Conservation (phyloP, 2,888 invertebrate species). For the Agrotis clavis region DNA sequence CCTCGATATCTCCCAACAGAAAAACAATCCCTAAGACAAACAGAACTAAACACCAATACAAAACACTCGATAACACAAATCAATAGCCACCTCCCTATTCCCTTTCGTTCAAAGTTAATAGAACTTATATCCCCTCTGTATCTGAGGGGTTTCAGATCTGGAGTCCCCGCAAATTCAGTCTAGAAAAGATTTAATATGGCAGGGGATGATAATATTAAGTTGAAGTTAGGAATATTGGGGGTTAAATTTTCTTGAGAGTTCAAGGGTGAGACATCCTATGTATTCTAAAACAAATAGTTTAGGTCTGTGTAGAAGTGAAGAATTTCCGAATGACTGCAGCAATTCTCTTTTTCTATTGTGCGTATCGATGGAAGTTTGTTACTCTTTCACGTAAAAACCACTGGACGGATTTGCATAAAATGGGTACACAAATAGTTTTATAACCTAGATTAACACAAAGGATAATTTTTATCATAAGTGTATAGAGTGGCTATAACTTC, state of each 20-base stretch:
- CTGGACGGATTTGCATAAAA: no score
- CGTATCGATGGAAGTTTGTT: no score
- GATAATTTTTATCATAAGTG: no score
- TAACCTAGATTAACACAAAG: no score
- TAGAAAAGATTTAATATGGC: constrained; percentile 46
- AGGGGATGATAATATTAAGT: constrained; percentile 32
- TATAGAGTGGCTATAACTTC: no score
- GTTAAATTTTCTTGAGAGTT: neutral
- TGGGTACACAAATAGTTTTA: no score
- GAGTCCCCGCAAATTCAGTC: constrained; percentile 51
- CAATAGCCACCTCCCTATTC: constrained; percentile 24
- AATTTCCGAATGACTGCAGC: no score
- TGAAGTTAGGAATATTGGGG: neutral
- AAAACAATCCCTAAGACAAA: neutral
- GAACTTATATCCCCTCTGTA: constrained; percentile 31
- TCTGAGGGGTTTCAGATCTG: constrained; percentile 33
- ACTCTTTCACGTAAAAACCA: no score
- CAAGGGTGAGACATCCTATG: neutral
- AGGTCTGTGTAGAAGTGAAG: no score
- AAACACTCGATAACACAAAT: constrained; percentile 18
- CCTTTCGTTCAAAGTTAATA: constrained; percentile 38
- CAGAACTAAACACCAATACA: neutral
- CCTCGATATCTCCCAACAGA: neutral
- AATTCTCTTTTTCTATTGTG: no score
- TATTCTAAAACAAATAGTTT: no score